These are phyloP conservation scores for Typhlichthys eigenmanni DNA, from an alignment of 2,797 vertebrate genomes.

Conservation along the genomic window DNA sequence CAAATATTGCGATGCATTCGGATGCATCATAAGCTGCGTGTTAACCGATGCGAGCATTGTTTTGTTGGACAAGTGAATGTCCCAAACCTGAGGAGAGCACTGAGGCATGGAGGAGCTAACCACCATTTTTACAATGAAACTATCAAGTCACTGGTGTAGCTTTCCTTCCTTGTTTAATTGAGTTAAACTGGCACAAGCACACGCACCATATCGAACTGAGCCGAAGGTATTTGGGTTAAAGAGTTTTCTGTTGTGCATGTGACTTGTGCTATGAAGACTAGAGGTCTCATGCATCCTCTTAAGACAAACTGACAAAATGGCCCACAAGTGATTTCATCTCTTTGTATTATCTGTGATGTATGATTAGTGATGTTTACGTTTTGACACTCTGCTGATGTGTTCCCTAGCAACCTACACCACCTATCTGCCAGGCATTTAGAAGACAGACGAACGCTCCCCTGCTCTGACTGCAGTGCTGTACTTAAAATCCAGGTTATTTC, in stretches of 20 bases:
- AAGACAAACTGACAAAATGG: conserved; percentile 28
- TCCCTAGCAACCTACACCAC: conserved; percentile 21
- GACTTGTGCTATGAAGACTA: conserved; percentile 8
- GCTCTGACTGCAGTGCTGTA: conserved; percentile 30
- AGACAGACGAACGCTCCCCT: not conserved
- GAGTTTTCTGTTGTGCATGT: conserved; percentile 1
- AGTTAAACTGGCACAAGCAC: conserved; percentile 26
- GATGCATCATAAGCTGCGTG: conserved; percentile 41
- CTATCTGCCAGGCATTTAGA: conserved; percentile 24
- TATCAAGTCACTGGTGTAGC: conserved; percentile 64
- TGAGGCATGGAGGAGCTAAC: conserved; percentile 46
- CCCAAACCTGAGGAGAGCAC: conserved; percentile 52
- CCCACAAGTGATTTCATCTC: conserved; percentile 37
- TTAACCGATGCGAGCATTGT: conserved; percentile 44
- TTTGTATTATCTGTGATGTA: conserved; percentile 62
- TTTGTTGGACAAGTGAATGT: conserved; percentile 27
- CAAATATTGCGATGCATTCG: conserved; percentile 35
- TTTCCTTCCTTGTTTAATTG: conserved; percentile 6
- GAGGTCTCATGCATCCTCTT: conserved; percentile 38
- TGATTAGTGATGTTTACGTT: conserved; percentile 37
- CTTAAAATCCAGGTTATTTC: conserved; percentile 28
- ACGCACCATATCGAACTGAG: conserved; percentile 28
- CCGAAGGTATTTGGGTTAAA: conserved; percentile 25
- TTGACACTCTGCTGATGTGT: conserved; percentile 15
- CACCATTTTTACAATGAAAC: conserved; percentile 50